Evolutionary conservation across 2,888 invertebrate genomes (phyloP), one percentile per base, ranked within the genome.

Genomic region (Plebejus argus): DNA sequence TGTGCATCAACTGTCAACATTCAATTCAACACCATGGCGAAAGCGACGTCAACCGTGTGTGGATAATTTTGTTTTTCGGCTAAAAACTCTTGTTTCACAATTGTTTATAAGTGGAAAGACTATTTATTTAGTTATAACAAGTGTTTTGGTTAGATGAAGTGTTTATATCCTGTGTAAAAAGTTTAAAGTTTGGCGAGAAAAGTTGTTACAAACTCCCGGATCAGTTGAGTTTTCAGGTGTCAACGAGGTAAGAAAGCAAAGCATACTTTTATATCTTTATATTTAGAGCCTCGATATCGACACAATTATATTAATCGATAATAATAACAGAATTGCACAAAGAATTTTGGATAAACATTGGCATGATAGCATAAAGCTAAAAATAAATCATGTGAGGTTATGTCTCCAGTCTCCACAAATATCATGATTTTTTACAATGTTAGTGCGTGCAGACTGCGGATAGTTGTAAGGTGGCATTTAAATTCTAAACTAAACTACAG

Each of bases 181-280:
- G 88, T 92, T 90, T 78, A 84, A 89, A 91, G 91, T 90, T 91
- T 90, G 85, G 89, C 90, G 90, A 87, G 88, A 88, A 90, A 92
- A 93, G 92, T 92, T 92, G 82, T 90, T 92, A 92, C 92, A 91
- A 92, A 92, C 92, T 92, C 91, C 86, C 84, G 88, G 90, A 93
- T 91, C 90, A 89, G 89, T 92, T 89, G 86, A 89, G 89, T 90
- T 89, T 92, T 93, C 91, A 93, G 94, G 93, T 94, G 94, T 94
- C 93, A 94, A 93, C 91, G 94, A 94, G 94, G 94, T 94, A 94
- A 93, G 94, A 89, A 91, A 88, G 83, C 85, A 86, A 91, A 90
- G 91, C 91, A 87, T 90, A 88, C 87, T 88, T 85, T 86, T 84
- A 86, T 86, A 90, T 87, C 89, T 89, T 83, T 85, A 86, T 86